A percentile compares a stretch with the other conserved stretches of the same genome.
These are phyloP conservation scores for Sciaenops ocellatus DNA, from an alignment of 2,797 vertebrate species.

Conservation along the genomic window DNA sequence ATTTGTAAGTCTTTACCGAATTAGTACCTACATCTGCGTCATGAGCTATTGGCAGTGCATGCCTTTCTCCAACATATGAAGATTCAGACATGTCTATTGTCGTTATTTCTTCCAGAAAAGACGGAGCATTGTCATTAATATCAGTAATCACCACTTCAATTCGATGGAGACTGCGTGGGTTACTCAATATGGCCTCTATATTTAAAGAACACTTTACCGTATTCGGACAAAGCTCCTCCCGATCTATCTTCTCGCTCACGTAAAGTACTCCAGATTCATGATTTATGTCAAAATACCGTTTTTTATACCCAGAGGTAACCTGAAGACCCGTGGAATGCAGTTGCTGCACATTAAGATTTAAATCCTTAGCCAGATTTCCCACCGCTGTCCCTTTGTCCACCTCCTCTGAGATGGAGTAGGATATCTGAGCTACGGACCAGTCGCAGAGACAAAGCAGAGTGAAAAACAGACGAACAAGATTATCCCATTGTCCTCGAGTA, in stretches of 20 bases:
- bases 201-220: conserved; percentile 76
- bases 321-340: conserved; percentile 65
- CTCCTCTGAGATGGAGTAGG: conserved; percentile 82
- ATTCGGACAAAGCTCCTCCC: conserved; percentile 83
- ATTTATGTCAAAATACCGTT: conserved; percentile 80
- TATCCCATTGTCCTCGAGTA: conserved; percentile 39
- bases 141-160: conserved; percentile 77
- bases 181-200: conserved; percentile 74
- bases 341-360: conserved; percentile 77
- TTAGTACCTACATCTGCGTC: conserved; percentile 79
- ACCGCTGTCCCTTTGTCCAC: conserved; percentile 74
- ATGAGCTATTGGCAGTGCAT: conserved; percentile 70
- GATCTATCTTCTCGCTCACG: conserved; percentile 81
- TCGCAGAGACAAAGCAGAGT: conserved; percentile 74
- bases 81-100: conserved; percentile 60
- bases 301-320: conserved; percentile 65
- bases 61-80: conserved; percentile 72
- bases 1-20: conserved; percentile 76
- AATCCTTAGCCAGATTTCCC: conserved; percentile 84
- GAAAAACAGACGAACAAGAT: conserved; percentile 52
- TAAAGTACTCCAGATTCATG: conserved; percentile 75
- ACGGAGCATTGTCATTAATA: conserved; percentile 78
- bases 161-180: conserved; percentile 76
- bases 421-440: conserved; percentile 82
- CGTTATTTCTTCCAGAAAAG: conserved; percentile 51